Conservation (phyloP, 1,140 invertebrate genomes). For the Drosophila takahashii region DNA sequence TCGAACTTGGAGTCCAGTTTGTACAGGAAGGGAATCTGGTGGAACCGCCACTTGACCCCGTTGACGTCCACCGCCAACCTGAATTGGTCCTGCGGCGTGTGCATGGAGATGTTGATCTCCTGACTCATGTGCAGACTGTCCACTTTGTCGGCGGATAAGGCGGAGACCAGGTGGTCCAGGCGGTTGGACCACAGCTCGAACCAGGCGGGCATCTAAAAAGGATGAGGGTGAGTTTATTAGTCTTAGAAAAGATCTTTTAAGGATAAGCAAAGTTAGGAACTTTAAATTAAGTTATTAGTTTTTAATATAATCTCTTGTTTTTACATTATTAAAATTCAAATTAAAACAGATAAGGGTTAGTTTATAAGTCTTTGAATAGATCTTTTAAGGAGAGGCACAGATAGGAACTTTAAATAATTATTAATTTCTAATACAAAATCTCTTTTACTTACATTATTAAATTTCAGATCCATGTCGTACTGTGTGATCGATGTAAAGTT, state of each 20-base stretch:
- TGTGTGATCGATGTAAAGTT: constrained; percentile 81
- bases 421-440: background rate
- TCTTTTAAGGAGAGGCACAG: too few relatives aligned
- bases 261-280: too few relatives aligned
- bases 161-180: constrained; percentile 79
- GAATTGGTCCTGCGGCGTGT: constrained; percentile 76
- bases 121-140: constrained; percentile 76
- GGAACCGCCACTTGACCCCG: constrained; percentile 76
- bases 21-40: constrained; percentile 80
- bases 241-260: too few relatives aligned
- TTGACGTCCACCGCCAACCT: constrained; percentile 76
- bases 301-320: background rate
- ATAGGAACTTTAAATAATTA: background rate
- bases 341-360: constrained; percentile 28
- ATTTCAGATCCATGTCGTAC: constrained; percentile 79
- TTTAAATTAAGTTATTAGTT: background rate
- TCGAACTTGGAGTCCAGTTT: constrained; percentile 83
- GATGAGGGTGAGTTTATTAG: background rate
- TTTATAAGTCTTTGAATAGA: too few relatives aligned
- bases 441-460: constrained; percentile 64
- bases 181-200: constrained; percentile 79
- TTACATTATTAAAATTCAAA: constrained; percentile 78
- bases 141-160: constrained; percentile 71
- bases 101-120: constrained; percentile 73
- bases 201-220: constrained; percentile 78